Evolutionary conservation across 2,113 vertebrate genomes (phyloP), one percentile per base, ranked within the genome.

Genomic region (Morone saxatilis): DNA sequence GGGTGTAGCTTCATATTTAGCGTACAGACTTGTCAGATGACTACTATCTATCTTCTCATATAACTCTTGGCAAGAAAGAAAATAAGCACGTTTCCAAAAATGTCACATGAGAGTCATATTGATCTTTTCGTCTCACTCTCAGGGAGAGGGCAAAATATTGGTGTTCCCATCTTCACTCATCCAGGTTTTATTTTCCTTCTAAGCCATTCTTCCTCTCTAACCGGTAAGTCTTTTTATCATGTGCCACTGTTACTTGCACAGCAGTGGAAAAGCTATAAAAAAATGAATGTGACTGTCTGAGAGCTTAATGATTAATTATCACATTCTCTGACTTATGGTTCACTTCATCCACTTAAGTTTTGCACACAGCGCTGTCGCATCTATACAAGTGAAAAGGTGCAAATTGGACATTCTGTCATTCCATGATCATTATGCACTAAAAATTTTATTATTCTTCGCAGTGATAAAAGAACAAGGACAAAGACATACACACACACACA

Each of bases 281-380:
- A 22, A 25, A 31, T 31, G 3, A 31, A 48, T 53, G 43, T 43
- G 13, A 56, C 20, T 8, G 9, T 19, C 31, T n/a, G 13, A 50
- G 61, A 80, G 17, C 4, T 57, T 22, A 48, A 65, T 62, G 38
- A 71, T 40, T 78, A 56, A 63, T 82, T 47, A 71, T 50, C 41
- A 73, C 67, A 75, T 57, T 71, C 61, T 63, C 69, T 51, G 20
- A 59, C 12, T 69, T 41, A 2, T 13, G 16, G 25, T 20, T 48
- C 25, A 22, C 51, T 45, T 41, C 25, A 47, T 14, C 67, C 41
- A 63, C 54, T 22, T 11, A 62, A 36, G 50, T 12, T 61, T 72
- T 81, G 31, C 56, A 60, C 20, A 11, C 11, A 67, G 7, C 1
- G 51, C 36, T 59, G 57, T 16, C 1, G 5, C 7, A 47, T 7